A percentile compares a stretch with the other conserved stretches of the same genome.
phyloP scores from a whole-genome alignment of 2,888 invertebrate genomes.

The Agrotis ipsilon region DNA sequence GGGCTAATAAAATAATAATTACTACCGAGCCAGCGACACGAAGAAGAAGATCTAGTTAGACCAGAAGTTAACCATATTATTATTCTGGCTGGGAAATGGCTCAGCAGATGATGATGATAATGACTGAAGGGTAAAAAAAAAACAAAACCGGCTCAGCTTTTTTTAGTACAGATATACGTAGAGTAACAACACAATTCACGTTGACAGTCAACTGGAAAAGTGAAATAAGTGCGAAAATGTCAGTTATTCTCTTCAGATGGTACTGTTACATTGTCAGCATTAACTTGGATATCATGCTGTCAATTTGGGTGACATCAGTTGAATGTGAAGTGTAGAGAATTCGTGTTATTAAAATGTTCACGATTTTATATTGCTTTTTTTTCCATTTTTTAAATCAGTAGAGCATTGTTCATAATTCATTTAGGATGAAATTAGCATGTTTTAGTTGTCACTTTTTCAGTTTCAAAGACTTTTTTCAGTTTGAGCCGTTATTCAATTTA shows the following conservation, averaged over 20 bases:
- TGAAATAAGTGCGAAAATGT: constrained; percentile 58
- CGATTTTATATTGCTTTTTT: neutral
- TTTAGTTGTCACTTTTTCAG: too few relatives aligned
- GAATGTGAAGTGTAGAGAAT: constrained; percentile 42
- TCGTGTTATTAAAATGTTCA: constrained; percentile 23
- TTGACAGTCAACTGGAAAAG: constrained; percentile 45
- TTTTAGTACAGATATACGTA: constrained; percentile 30
- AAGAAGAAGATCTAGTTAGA: too few relatives aligned
- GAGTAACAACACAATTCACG: constrained; percentile 31
- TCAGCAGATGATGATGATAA: neutral
- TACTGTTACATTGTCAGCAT: constrained; percentile 56
- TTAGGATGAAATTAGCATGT: too few relatives aligned
- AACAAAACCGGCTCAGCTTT: neutral
- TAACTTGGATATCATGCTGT: constrained; percentile 54
- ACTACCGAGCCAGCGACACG: too few relatives aligned
- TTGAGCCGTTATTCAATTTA: too few relatives aligned
- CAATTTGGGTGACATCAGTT: constrained; percentile 55
- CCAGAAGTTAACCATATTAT: too few relatives aligned
- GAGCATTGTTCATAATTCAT: too few relatives aligned
- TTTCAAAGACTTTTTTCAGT: too few relatives aligned
- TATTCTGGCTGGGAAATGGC: too few relatives aligned
- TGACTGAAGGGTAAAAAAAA: neutral
- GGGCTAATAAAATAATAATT: too few relatives aligned
- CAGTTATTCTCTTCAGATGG: constrained; percentile 61
- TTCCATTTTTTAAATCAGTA: neutral